A percentile compares a stretch with the other conserved stretches of the same genome.
These are phyloP conservation scores for Metacarcinus magister DNA, from an alignment of 2,888 invertebrate genomes.

Conservation along the genomic window DNA sequence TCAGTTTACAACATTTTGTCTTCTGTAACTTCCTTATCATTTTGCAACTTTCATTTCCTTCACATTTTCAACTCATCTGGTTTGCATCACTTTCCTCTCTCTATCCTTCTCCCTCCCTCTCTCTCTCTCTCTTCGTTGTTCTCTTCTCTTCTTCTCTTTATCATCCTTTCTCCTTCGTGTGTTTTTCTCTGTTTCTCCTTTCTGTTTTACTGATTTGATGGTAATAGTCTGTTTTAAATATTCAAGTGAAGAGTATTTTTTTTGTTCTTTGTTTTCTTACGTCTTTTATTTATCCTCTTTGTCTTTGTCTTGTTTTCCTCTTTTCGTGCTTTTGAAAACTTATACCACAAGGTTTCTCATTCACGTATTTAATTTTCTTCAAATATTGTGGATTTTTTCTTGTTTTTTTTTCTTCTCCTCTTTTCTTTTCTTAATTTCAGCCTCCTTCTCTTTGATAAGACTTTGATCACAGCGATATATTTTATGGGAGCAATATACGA, in stretches of 20 bases:
- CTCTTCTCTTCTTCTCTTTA: neutral
- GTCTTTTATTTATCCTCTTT: too few relatives aligned
- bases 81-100: neutral
- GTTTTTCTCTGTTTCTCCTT: neutral
- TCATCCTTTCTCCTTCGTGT: neutral
- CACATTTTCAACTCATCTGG: too few relatives aligned
- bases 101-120: neutral
- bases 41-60: neutral
- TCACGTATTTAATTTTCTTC: too few relatives aligned
- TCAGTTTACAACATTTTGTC: neutral
- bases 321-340: too few relatives aligned
- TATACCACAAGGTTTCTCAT: too few relatives aligned
- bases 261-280: too few relatives aligned
- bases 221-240: too few relatives aligned
- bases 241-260: too few relatives aligned
- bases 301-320: too few relatives aligned
- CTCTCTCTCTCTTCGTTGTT: neutral
- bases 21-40: neutral
- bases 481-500: neutral
- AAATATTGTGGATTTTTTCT: too few relatives aligned
- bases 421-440: neutral
- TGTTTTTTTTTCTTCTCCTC: too few relatives aligned
- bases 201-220: too few relatives aligned
- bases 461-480: constrained; percentile 27
- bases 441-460: constrained; percentile 4